These are phyloP conservation scores for Plodia interpunctella DNA, from an alignment of 1,140 invertebrate species.

Conservation along the genomic window DNA sequence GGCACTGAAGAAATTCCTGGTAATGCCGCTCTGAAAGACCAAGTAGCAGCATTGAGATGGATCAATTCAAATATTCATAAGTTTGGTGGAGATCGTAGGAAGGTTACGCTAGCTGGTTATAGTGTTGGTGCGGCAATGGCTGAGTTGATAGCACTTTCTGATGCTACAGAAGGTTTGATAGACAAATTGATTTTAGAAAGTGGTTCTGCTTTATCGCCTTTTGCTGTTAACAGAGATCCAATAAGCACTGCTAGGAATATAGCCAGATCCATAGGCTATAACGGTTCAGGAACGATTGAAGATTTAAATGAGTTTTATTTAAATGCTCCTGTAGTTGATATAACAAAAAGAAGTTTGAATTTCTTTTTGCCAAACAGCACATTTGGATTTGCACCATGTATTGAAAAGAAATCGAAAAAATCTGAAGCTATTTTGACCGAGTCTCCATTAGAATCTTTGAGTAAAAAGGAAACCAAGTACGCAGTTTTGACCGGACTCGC, in stretches of 20 bases:
- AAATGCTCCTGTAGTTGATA: constrained; percentile 31
- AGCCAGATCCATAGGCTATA: constrained; percentile 51
- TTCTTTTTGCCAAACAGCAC: constrained; percentile 63
- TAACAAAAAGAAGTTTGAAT: constrained; percentile 49
- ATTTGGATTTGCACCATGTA: constrained; percentile 62
- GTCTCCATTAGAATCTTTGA: constrained; percentile 50
- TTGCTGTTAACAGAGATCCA: constrained; percentile 58
- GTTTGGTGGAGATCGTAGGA: constrained; percentile 82
- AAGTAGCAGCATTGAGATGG: constrained; percentile 73
- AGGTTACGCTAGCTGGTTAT: constrained; percentile 80
- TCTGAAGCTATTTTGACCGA: constrained; percentile 53
- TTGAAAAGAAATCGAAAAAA: constrained; percentile 50
- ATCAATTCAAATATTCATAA: constrained; percentile 79
- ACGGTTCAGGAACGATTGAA: constrained; percentile 45
- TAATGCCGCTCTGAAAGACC: constrained; percentile 81
- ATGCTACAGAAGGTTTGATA: constrained; percentile 50
- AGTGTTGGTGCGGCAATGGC: constrained; percentile 75
- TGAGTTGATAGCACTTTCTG: constrained; percentile 50
- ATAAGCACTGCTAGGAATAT: constrained; percentile 57
- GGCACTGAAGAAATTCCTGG: constrained; percentile 78
- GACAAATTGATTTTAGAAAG: constrained; percentile 64
- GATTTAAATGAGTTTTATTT: constrained; percentile 63
- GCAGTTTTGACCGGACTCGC: constrained; percentile 56
- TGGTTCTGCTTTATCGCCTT: constrained; percentile 59
- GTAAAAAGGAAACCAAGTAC: constrained; percentile 38